phyloP scores from a whole-genome alignment of 2,113 vertebrate genomes.

The Nibea albiflora region DNA sequence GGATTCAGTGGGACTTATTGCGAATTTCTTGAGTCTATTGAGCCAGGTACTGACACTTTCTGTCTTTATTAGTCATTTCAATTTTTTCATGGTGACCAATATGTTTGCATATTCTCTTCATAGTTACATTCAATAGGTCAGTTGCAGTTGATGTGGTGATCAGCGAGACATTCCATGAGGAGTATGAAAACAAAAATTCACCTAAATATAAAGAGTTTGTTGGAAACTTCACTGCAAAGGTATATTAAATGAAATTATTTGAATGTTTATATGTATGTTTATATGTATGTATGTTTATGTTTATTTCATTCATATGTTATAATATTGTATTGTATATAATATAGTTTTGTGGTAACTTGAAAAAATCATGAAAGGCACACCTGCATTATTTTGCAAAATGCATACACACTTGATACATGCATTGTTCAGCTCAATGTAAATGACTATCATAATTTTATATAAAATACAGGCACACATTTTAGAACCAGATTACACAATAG shows the following conservation, averaged over 20 bases:
- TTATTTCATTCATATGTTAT: neutral
- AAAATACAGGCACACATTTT: no score
- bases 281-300: no score
- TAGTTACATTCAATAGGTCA: neutral
- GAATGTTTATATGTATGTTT: no score
- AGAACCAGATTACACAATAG: no score
- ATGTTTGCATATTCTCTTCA: neutral
- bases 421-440: no score
- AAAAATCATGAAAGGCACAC: no score
- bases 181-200: neutral
- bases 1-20: neutral
- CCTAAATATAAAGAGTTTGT: conserved; percentile 15
- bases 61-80: neutral
- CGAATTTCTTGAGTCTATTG: accelerated
- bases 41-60: conserved; percentile 4
- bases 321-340: neutral
- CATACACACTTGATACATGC: no score
- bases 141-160: conserved; percentile 14
- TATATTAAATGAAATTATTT: neutral
- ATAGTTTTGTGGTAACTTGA: no score
- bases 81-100: no score
- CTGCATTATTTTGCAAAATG: no score
- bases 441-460: no score
- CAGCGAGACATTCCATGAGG: neutral
- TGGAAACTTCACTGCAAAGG: neutral